Base-by-base conservation (phyloP, 2,888 invertebrate genomes). In the Unio pictorum region DNA sequence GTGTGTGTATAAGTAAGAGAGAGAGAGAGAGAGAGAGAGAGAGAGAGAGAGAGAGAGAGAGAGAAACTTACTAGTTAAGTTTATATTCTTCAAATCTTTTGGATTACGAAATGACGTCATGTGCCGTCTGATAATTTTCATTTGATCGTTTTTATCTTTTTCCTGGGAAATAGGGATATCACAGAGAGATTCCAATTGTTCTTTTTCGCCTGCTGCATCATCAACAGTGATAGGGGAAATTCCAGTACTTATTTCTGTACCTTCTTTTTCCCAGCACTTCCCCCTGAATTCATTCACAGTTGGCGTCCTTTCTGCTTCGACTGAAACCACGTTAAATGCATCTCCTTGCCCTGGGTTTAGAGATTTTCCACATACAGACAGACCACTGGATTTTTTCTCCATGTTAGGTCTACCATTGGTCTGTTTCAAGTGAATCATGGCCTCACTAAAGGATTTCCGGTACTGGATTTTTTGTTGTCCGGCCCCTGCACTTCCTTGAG, bases 301-400 rank as follows among this genome's bases (percentile, higher is more conserved):
- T 26, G 63, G 28, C 55, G 63, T 17, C 54, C 58, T 63, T 45
- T 71, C 71, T 6, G 30, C 34, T n/a, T 61, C 56, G 56, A 26
- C 59, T 4, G n/a, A 45, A 26, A 20, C n/a, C n/a, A 56, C 28
- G 8, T 65, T 55, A 28, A 8, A 23, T 28, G 11, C 34, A 28
- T 55, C 7, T 6, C 56, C 17, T 64, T 57, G 55, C 54, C 8
- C 54, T 63, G 17, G 17, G 26, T 26, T 56, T 56, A 64, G 45
- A 11, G 77, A 77, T 62, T 70, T 75, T n/a, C 77, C 77, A 61
- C 71, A 73, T 54, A 77, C 77, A 62, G 73, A 74, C 55, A 77
- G 61, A 20, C 77, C 77, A 23, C 69, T 74, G 62, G 70, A 68
- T 61, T 65, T 71, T 62, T 66, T 69, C 23, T 72, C 68, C 6